A percentile compares a stretch with the other conserved stretches of the same genome.
Conservation (phyloP, 2,113 vertebrate species). For the Egretta garzetta region DNA sequence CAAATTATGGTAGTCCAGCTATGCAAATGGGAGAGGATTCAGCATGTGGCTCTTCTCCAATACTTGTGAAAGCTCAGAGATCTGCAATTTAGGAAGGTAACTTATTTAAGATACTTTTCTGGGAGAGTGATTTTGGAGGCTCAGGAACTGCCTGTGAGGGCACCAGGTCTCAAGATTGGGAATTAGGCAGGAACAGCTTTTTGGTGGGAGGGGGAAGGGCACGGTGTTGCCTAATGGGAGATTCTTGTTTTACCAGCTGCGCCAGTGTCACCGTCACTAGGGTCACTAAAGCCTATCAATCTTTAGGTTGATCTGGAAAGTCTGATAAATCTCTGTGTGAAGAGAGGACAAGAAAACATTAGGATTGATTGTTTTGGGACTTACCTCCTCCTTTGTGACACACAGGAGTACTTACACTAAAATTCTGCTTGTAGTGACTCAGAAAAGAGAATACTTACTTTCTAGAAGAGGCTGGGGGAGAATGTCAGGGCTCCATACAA, state of each 20-base stretch:
- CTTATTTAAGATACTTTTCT: neutral
- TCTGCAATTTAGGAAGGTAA: neutral
- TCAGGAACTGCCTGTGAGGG: neutral
- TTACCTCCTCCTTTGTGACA: neutral
- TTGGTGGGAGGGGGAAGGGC: neutral
- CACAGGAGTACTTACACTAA: neutral
- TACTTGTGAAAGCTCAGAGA: neutral
- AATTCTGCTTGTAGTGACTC: neutral
- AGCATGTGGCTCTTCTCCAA: neutral
- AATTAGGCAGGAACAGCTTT: neutral
- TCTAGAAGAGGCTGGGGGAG: neutral
- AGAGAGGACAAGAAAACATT: neutral
- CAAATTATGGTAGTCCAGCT: neutral
- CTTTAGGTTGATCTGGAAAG: neutral
- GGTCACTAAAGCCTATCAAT: neutral
- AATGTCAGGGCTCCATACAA: neutral
- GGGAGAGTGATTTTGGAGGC: neutral
- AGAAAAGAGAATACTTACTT: neutral
- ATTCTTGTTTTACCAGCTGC: neutral
- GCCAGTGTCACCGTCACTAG: neutral
- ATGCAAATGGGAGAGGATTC: neutral
- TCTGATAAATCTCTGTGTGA: neutral
- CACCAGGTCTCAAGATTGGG: neutral
- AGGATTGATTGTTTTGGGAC: neutral
- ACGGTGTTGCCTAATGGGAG: neutral